Evolutionary conservation across 2,888 invertebrate species (phyloP), one percentile per base, ranked within the genome.

Genomic region (Lithophane ornitopus): DNA sequence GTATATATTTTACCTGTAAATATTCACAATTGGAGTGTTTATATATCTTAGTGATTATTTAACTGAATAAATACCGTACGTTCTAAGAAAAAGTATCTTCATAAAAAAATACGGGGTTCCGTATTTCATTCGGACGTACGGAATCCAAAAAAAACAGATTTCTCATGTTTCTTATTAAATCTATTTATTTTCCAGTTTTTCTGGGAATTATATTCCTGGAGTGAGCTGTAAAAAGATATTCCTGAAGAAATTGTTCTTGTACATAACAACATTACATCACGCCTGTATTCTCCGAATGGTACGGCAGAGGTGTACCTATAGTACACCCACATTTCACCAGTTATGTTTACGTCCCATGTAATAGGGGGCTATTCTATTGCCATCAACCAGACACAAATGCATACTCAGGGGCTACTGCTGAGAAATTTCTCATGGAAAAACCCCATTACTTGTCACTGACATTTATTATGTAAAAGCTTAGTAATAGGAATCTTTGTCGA

Each of bases 401-500:
- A 58, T 14, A 28, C 56, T 28, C 16, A 16, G 16, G 16, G 8
- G 46, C 34, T 34, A 34, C 34, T 34, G 34, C 6, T 34, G 34
- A 34, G 41, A 16, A 58, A 58, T 19, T 58, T 19, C 28, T 9
- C 3, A 3, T 7, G 12, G 54, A 12, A 26, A 26, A 26, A 26
- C 7, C 56, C 14, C 7, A 26, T 1, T 28, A 8, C n/a, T 58
- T 58, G 19, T 16, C 28, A 28, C 26, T 66, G 28, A 14, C 49
- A 44, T 76, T 61, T 68, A 69, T 61, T 61, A 52, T 61, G 16
- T 69, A 56, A 46, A 46, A 49, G 39, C 46, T 41, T 9, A 52
- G 54, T 14, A 39, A 56, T 46, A 12, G 14, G 8, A 67, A 58
- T 58, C 28, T 67, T 41, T 58, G 19, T 66, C 14, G 3, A 39